These are phyloP conservation scores for Sus scrofa DNA, from an alignment of 2,113 vertebrate genomes.

Conservation along the genomic window T2T-Sscrofa CM000827.6:64400501-64401000, in stretches of 20 bases:
- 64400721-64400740: conserved; percentile 73
- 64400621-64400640: conserved; percentile 70
- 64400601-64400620: conserved; percentile 67
- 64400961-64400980: conserved; percentile 92
- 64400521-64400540: conserved; percentile 58
- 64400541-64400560: neutral
- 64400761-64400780: conserved; percentile 81
- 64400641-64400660: conserved; percentile 28
- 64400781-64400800: conserved; percentile 77
- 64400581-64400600: neutral
- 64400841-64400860: conserved; percentile 87
- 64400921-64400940: conserved; percentile 86
- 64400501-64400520: conserved; percentile 27
- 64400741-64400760: conserved; percentile 83
- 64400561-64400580: neutral
- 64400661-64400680: conserved; percentile 70
- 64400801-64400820: neutral
- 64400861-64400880: conserved; percentile 89
- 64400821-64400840: conserved; percentile 81
- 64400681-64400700: neutral
- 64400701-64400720: conserved; percentile 70
- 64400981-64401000: conserved; percentile 93
- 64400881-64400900: conserved; percentile 87
- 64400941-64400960: conserved; percentile 91
- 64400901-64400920: conserved; percentile 82